Evolutionary conservation across 2,888 invertebrate species (phyloP).

Genomic region (Graphium colonna): DNA sequence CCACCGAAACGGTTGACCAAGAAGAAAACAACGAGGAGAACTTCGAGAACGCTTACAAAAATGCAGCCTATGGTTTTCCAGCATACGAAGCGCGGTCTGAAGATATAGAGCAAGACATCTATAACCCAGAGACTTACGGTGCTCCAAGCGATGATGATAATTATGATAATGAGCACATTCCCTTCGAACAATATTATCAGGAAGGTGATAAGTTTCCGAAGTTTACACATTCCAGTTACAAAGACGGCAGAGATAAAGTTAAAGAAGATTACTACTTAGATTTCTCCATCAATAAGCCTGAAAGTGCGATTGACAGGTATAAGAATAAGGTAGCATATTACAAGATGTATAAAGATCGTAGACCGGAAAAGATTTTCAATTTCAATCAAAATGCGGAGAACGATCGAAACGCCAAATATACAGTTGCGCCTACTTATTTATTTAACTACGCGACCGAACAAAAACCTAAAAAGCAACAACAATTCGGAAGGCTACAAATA

Average conservation of each 20-base stretch:
- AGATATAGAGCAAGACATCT: conserved; percentile 58
- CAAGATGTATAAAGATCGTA: conserved; percentile 56
- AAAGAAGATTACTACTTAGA: conserved; percentile 63
- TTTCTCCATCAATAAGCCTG: conserved; percentile 58
- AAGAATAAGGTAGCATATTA: conserved; percentile 62
- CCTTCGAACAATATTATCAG: conserved; percentile 60
- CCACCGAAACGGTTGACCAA: conserved; percentile 49
- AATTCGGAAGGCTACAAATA: conserved; percentile 49
- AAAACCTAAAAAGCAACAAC: conserved; percentile 49
- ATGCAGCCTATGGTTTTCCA: conserved; percentile 67
- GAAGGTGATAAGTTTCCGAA: conserved; percentile 60
- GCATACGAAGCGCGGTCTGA: conserved; percentile 47
- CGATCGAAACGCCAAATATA: conserved; percentile 51
- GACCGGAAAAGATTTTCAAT: conserved; percentile 46
- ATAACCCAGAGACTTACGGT: conserved; percentile 57
- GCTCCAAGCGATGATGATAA: conserved; percentile 42
- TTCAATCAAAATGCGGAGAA: conserved; percentile 38
- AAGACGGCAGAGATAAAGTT: conserved; percentile 57
- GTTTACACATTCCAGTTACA: conserved; percentile 52
- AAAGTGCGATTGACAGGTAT: conserved; percentile 51
- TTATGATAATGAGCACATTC: conserved; percentile 50
- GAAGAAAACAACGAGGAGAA: conserved; percentile 68
- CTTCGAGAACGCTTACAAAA: conserved; percentile 68
- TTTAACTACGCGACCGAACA: conserved; percentile 40
- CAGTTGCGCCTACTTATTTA: conserved; percentile 39